A percentile compares a stretch with the other conserved stretches of the same genome.
phyloP scores from a whole-genome alignment of 2,113 vertebrate species.

The Thermophis baileyi region DNA sequence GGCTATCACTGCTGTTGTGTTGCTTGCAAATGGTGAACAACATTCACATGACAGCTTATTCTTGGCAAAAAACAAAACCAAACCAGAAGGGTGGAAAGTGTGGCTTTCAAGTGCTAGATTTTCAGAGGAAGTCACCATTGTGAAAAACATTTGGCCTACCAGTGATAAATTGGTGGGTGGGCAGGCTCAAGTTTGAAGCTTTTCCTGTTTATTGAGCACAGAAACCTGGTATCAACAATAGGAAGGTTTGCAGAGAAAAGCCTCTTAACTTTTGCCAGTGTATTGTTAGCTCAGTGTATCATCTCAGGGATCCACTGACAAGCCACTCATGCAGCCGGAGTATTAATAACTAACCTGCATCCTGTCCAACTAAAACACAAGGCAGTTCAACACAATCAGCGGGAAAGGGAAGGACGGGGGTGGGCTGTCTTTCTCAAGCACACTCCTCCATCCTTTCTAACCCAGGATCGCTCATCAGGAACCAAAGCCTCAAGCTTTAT shows the following conservation, averaged over 20 bases:
- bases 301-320: neutral
- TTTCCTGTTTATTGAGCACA: neutral
- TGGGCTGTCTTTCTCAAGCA: slow-evolving; percentile 23
- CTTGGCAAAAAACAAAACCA: neutral
- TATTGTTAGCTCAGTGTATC: neutral
- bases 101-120: neutral
- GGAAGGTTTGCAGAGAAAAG: neutral
- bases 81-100: too few relatives aligned
- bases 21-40: neutral
- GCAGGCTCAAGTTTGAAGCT: neutral
- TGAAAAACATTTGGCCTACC: neutral
- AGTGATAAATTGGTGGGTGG: neutral
- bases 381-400: neutral
- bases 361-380: neutral
- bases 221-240: neutral
- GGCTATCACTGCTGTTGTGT: neutral
- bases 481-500: slow-evolving; percentile 41
- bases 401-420: neutral
- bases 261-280: neutral
- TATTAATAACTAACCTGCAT: slow-evolving; percentile 19
- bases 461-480: slow-evolving; percentile 10
- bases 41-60: neutral
- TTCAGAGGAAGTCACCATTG: neutral
- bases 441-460: slow-evolving; percentile 36
- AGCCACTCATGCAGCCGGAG: slow-evolving; percentile 1